Base-by-base conservation (phyloP, 2,113 vertebrate genomes). In the Epinephelus cyanopodus region DNA sequence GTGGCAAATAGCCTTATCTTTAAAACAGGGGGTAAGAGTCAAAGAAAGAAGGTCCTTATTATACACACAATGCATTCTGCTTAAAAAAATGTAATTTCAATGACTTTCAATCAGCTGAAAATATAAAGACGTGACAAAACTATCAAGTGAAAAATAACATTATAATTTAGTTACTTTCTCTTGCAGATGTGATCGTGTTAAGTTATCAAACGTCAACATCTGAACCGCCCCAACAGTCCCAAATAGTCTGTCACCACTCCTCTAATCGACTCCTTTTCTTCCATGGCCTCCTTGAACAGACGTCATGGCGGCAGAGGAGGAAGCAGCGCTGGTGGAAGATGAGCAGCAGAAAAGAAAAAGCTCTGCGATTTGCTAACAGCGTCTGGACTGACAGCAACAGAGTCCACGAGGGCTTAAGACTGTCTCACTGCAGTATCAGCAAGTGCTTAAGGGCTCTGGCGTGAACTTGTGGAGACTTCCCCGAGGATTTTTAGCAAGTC, bases 351-450 rank as follows among this genome's bases (percentile, higher is more conserved):
- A 56, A 39, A 27, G 6, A 39, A 39, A 57, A 63, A 42, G 14
- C 58, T 60, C 27, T 67, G 37, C 0, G 27, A 64, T 65, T 47
- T 64, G 8, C 57, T 42, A 62, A 33, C 68, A 68, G 69, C 23
- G 33, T 56, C 33, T 37, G 25, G 23, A 48, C 57, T n/a, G 62
- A 81, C 77, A 75, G 63, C 53, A 45, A 11, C 60, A 14, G 11
- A 65, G 79, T 60, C 79, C 79, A 77, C 39, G 12, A 25, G 47
- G 84, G 50, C 74, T 76, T 67, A 48, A 54, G 66, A 23, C 17
- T 23, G 79, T 84, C 76, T 88, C 85, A 65, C 42, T 57, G 74
- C 81, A 76, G 72, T 69, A 65, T 79, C 47, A 79, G 45, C 61
- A 13, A 29, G 60, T 15, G 54, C 78, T 80, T 82, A 79, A 76